These are phyloP conservation scores for Diplodus puntazzo DNA, from an alignment of 2,797 vertebrate genomes.

Conservation along the genomic window DNA sequence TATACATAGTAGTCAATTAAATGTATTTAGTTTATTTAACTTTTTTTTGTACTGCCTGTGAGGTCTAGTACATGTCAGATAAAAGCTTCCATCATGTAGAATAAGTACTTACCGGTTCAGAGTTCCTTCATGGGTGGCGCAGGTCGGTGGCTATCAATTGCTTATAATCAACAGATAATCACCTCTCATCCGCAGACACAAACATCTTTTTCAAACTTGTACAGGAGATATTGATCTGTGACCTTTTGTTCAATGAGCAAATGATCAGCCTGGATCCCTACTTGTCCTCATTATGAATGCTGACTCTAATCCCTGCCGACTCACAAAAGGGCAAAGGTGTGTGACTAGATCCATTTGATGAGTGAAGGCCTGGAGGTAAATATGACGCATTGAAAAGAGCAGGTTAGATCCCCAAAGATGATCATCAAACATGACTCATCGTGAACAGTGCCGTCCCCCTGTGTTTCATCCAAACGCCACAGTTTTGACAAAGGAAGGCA, in stretches of 20 bases:
- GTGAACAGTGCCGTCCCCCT: background rate
- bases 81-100: background rate
- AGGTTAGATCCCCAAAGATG: background rate
- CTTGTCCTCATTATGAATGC: slow-evolving; percentile 67
- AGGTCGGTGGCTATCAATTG: slow-evolving; percentile 27
- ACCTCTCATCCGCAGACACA: slow-evolving; percentile 26
- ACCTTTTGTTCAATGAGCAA: slow-evolving; percentile 72
- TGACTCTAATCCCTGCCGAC: slow-evolving; percentile 62
- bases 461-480: background rate
- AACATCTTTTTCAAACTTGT: slow-evolving; percentile 36
- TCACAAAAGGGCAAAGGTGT: slow-evolving; percentile 64
- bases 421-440: slow-evolving; percentile 38
- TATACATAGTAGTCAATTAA: no score
- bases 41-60: no score
- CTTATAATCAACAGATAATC: slow-evolving; percentile 48
- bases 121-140: background rate
- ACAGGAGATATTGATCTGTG: slow-evolving; percentile 65
- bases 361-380: slow-evolving; percentile 18
- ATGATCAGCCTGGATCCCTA: slow-evolving; percentile 62
- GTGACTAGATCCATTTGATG: slow-evolving; percentile 1
- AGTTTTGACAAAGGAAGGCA: slow-evolving; percentile 1
- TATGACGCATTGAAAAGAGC: slow-evolving; percentile 11
- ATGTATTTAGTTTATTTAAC: no score
- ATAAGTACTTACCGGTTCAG: background rate
- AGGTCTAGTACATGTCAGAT: background rate